Conservation (phyloP, 2,797 vertebrate species). For the Rhabdomys pumilio region DNA sequence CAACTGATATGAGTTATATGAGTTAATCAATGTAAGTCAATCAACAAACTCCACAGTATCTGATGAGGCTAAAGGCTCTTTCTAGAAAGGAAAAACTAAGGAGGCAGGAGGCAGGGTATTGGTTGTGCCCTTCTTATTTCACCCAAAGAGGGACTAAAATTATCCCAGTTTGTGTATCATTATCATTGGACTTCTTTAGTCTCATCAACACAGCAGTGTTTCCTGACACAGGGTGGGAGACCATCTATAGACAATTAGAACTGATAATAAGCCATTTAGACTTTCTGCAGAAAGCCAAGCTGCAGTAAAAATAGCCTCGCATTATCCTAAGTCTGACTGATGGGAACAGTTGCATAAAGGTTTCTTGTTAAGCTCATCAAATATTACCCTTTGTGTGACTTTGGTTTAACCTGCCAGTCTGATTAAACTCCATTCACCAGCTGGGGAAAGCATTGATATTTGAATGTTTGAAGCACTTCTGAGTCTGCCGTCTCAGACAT, state of each 20-base stretch:
- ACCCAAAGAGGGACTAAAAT: neutral
- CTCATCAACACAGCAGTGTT: neutral
- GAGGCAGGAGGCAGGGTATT: neutral
- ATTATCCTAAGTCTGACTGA: constrained; percentile 78
- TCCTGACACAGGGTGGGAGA: neutral
- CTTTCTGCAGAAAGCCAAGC: constrained; percentile 59
- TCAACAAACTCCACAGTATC: neutral
- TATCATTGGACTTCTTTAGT: neutral
- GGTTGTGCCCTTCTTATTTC: neutral
- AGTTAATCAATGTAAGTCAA: neutral
- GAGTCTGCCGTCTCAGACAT: constrained; percentile 19
- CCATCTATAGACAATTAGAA: neutral
- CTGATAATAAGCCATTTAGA: constrained; percentile 65
- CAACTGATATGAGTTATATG: neutral
- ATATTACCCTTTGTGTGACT: constrained; percentile 76
- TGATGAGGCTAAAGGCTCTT: neutral
- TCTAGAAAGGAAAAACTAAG: neutral
- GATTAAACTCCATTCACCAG: constrained; percentile 72
- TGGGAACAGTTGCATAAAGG: constrained; percentile 77
- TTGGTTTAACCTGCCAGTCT: constrained; percentile 68
- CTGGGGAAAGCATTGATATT: constrained; percentile 59
- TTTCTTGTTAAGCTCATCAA: constrained; percentile 72
- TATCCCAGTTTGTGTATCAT: neutral
- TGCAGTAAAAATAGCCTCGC: constrained; percentile 73
- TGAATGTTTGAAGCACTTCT: constrained; percentile 56